These are phyloP conservation scores for Dolichopus griseipennis DNA, from an alignment of 2,888 invertebrate genomes.

Conservation along the genomic window DNA sequence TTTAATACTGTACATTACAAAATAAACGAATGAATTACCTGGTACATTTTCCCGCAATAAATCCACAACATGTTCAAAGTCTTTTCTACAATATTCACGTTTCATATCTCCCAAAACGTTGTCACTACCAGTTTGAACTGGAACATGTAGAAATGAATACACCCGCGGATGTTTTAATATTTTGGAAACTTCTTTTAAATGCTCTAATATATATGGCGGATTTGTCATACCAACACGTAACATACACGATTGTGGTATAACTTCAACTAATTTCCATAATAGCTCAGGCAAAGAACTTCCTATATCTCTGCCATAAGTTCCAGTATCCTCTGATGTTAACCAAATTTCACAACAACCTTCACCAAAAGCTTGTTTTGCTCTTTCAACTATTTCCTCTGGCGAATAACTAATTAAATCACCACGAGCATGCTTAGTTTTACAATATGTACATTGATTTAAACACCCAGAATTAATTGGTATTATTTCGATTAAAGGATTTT, in stretches of 20 bases:
- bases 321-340: slow-evolving; percentile 97
- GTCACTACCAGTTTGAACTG: slow-evolving; percentile 97
- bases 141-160: slow-evolving; percentile 93
- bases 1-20: background rate
- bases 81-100: slow-evolving; percentile 80
- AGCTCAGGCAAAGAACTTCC: slow-evolving; percentile 79
- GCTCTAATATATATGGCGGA: slow-evolving; percentile 95
- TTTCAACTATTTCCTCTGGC: slow-evolving; percentile 76
- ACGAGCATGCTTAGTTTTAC: slow-evolving; percentile 95
- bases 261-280: slow-evolving; percentile 71
- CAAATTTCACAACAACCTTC: slow-evolving; percentile 96
- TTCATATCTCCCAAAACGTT: slow-evolving; percentile 91
- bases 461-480: slow-evolving; percentile 95
- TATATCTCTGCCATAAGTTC: slow-evolving; percentile 94
- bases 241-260: slow-evolving; percentile 55
- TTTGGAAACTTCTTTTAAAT: slow-evolving; percentile 78
- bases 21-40: slow-evolving; percentile 30
- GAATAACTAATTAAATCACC: slow-evolving; percentile 94
- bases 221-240: slow-evolving; percentile 95
- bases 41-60: slow-evolving; percentile 74
- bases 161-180: slow-evolving; percentile 82
- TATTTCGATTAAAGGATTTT: slow-evolving; percentile 94
- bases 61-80: slow-evolving; percentile 84
- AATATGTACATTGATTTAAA: slow-evolving; percentile 96
- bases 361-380: slow-evolving; percentile 75